Conservation (phyloP, 2,888 invertebrate genomes). For the Alentia gelatinosa region DNA sequence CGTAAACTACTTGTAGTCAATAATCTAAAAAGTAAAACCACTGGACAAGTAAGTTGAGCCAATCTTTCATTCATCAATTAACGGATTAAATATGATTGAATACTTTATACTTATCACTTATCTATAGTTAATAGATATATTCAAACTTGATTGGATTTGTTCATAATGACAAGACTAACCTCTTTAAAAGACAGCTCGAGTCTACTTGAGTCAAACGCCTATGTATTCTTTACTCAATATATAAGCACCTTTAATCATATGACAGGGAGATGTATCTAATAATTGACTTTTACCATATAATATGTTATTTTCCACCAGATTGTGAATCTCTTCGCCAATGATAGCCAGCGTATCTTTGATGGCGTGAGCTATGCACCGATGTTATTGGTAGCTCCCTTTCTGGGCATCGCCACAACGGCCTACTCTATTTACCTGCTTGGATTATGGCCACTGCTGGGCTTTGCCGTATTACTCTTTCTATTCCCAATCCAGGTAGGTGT, state of each 20-base stretch:
- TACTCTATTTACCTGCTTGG: slow-evolving; percentile 60
- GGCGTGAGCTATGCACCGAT: slow-evolving; percentile 53
- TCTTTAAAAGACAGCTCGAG: too few relatives aligned
- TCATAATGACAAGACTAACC: too few relatives aligned
- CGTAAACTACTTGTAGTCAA: slow-evolving; percentile 44
- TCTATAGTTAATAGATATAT: not conserved
- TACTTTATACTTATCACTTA: too few relatives aligned
- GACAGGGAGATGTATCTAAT: too few relatives aligned
- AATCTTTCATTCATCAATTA: not conserved
- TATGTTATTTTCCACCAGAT: slow-evolving; percentile 42
- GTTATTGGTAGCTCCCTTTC: slow-evolving; percentile 56
- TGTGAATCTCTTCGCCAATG: slow-evolving; percentile 61
- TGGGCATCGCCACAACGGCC: slow-evolving; percentile 59
- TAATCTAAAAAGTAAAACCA: slow-evolving; percentile 53
- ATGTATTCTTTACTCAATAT: too few relatives aligned
- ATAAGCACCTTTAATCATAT: too few relatives aligned
- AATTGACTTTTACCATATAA: not conserved
- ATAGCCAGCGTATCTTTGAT: slow-evolving; percentile 59
- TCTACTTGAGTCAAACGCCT: too few relatives aligned
- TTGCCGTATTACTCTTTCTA: slow-evolving; percentile 59
- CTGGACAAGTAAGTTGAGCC: slow-evolving; percentile 53
- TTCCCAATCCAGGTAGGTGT: slow-evolving; percentile 58
- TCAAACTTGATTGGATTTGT: not conserved
- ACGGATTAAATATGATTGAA: not conserved
- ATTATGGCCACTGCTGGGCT: slow-evolving; percentile 60